Conservation (phyloP, 92 coral and sea anemone genomes). For the Hydrozoanthus gracilis region DNA sequence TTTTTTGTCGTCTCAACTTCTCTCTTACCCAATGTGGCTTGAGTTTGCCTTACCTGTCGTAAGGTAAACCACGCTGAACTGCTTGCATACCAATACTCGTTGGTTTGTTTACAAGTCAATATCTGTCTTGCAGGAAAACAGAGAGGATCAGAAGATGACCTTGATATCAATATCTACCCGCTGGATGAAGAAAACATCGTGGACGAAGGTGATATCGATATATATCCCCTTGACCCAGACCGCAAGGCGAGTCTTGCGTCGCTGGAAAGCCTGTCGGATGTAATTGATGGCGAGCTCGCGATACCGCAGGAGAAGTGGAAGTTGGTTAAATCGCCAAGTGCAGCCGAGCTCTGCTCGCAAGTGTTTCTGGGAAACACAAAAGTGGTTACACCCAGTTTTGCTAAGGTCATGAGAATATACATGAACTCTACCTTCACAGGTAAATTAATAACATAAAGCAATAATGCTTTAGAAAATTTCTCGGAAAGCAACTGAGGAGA, state of each 20-base stretch:
- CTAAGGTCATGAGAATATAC: constrained; percentile 73
- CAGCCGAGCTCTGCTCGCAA: constrained; percentile 63
- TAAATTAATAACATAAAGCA: background rate
- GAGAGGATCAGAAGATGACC: constrained; percentile 28
- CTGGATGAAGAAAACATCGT: constrained; percentile 38
- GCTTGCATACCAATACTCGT: background rate
- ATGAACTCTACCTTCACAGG: constrained; percentile 87
- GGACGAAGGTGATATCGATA: constrained; percentile 49
- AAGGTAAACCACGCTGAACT: background rate
- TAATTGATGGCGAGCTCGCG: constrained; percentile 23
- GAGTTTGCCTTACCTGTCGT: too few relatives aligned
- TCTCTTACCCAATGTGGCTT: too few relatives aligned
- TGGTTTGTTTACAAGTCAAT: background rate
- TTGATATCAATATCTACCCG: constrained; percentile 64
- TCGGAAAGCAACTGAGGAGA: too few relatives aligned
- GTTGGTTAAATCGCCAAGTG: constrained; percentile 48
- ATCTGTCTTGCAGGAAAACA: constrained; percentile 15
- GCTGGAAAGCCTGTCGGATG: constrained; percentile 30
- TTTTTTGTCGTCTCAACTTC: too few relatives aligned
- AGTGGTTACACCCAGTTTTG: constrained; percentile 61
- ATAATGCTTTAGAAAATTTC: too few relatives aligned
- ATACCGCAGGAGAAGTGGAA: constrained; percentile 25
- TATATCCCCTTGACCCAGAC: constrained; percentile 73
- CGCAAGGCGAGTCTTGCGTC: constrained; percentile 53
- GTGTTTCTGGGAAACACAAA: constrained; percentile 73